phyloP scores from a whole-genome alignment of 2,888 invertebrate genomes.

The Pristionchus maxplancki region DNA sequence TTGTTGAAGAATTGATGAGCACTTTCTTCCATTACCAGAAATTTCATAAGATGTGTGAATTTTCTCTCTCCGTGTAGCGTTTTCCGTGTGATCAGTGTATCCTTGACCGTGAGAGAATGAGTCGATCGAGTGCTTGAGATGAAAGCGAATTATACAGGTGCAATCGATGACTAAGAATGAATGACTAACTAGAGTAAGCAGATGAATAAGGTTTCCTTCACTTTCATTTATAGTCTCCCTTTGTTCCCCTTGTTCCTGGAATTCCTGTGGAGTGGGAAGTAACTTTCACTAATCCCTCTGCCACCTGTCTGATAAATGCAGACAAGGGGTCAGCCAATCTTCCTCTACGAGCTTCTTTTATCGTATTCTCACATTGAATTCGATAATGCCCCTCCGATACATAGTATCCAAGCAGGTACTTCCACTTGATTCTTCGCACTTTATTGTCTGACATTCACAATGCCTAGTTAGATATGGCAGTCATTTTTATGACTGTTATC shows the following conservation, averaged over 20 bases:
- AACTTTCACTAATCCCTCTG: constrained; percentile 16
- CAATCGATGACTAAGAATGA: not conserved
- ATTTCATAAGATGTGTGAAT: not conserved
- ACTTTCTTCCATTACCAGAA: not conserved
- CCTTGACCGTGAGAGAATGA: constrained; percentile 29
- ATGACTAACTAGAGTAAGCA: not conserved
- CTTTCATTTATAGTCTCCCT: constrained; percentile 20
- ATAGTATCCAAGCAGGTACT: not conserved
- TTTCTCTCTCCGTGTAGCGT: not conserved
- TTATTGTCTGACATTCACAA: not conserved
- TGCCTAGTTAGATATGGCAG: not conserved
- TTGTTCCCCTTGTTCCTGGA: constrained; percentile 23
- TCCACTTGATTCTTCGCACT: not conserved
- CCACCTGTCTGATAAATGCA: not conserved
- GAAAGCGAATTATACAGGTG: constrained; percentile 18
- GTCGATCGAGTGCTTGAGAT: not conserved
- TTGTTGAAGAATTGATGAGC: not conserved
- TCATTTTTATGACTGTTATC: not conserved
- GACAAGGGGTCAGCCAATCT: not conserved
- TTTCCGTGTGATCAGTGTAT: not conserved
- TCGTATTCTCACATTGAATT: not conserved
- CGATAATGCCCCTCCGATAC: not conserved
- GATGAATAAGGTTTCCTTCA: not conserved
- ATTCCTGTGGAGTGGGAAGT: not conserved
- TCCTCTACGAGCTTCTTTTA: not conserved